phyloP scores from a whole-genome alignment of 92 coral and sea anemone species.

The Zoanthus sansibaricus region DNA sequence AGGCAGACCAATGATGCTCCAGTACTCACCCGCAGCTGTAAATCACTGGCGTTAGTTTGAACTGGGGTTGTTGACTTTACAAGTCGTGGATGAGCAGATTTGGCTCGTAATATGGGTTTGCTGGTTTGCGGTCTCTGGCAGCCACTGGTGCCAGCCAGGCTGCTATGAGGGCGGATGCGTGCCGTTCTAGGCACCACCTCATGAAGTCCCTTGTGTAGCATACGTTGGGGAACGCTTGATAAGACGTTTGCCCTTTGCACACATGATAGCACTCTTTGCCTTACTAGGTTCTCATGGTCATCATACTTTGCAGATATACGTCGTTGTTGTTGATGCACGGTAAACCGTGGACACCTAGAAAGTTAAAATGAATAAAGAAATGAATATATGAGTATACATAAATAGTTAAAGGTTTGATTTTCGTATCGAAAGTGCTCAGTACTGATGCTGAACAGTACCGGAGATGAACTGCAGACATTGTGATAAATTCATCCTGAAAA shows the following conservation, averaged over 20 bases:
- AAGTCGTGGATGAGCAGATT: slow-evolving; percentile 93
- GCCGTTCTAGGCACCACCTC: slow-evolving; percentile 55
- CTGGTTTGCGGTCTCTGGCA: slow-evolving; percentile 65
- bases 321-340: slow-evolving; percentile 80
- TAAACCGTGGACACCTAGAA: slow-evolving; percentile 93
- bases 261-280: slow-evolving; percentile 65
- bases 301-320: slow-evolving; percentile 39
- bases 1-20: background rate
- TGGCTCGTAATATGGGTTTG: slow-evolving; percentile 80
- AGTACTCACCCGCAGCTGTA: slow-evolving; percentile 80
- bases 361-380: background rate
- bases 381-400: background rate
- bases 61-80: slow-evolving; percentile 69
- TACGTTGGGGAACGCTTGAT: slow-evolving; percentile 68
- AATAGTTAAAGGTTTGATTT: too few relatives aligned
- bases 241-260: slow-evolving; percentile 56
- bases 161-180: slow-evolving; percentile 75
- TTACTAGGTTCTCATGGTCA: slow-evolving; percentile 57
- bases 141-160: slow-evolving; percentile 42
- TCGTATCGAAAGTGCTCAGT: too few relatives aligned
- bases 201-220: slow-evolving; percentile 67
- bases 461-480: too few relatives aligned
- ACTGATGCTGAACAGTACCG: too few relatives aligned
- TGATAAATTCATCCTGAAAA: too few relatives aligned
- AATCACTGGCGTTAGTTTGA: slow-evolving; percentile 89